Base-by-base conservation (phyloP, 2,797 vertebrate species). In the Sphenodon punctatus region DNA sequence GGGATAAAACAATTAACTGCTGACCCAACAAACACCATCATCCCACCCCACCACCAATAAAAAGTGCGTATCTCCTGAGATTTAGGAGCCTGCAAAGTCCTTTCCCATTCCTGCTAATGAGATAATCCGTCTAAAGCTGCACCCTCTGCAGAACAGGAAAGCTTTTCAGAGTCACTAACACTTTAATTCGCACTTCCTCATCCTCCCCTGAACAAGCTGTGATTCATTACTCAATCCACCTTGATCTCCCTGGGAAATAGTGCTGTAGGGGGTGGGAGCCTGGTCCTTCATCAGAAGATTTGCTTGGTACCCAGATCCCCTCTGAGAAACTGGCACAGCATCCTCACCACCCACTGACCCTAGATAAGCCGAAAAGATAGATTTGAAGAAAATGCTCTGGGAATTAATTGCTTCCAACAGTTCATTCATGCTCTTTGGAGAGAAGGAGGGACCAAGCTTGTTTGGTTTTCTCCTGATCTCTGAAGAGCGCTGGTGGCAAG, bases 121-220 rank as follows among this genome's bases (percentile, higher is more conserved):
- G 90, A 89, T 93, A 94, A 94, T 92, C 92, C 89, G 85, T 92
- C 88, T 76, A 88, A 92, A 86, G 84, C 88, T 89, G 87, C 83
- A 92, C 88, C 80, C 90, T 91, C 75, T 82, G 73, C 4, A 5
- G 89, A 92, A 69, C 3, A 4, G 81, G 88, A 92, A 93, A 94
- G 91, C 89, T 84, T 88, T 90, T 95, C 93, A 95, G 83, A 89
- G 80, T 84, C 0, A 72, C 89, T 93, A 94, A 95, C 91, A 93
- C 93, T 90, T 89, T 91, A 87, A 91, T 89, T 87, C 88, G 88
- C 90, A 91, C 91, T 94, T 95, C 92, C 92, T 93, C 82, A 89
- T 88, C 87, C 84, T 88, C 71, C 70, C 43, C 63, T 66, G 81
- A 89, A 90, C 89, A 92, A 93, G 87, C 91, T 85, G 85, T 80